Evolutionary conservation across 2,888 invertebrate species (phyloP).

Genomic region (Eugnorisma glareosa): DNA sequence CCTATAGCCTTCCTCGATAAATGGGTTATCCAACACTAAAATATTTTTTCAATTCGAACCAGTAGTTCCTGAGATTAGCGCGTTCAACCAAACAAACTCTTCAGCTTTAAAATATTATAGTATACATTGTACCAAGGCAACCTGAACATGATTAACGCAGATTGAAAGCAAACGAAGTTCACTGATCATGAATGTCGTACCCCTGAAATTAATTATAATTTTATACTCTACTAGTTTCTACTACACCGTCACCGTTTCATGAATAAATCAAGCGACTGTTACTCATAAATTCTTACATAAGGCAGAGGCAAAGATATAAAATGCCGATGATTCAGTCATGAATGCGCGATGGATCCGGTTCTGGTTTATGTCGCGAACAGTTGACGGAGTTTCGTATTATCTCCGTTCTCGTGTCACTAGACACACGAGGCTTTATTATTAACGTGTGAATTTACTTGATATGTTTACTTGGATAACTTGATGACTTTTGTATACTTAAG

Average conservation of each 20-base stretch:
- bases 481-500: not conserved
- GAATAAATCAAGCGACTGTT: conserved; percentile 12
- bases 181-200: not conserved
- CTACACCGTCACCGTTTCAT: not conserved
- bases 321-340: conserved; percentile 28
- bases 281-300: not conserved
- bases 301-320: conserved; percentile 40
- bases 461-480: conserved; percentile 22
- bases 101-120: too few relatives aligned
- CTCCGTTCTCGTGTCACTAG: conserved; percentile 28
- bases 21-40: too few relatives aligned
- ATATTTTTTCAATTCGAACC: too few relatives aligned
- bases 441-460: conserved; percentile 14
- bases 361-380: conserved; percentile 27
- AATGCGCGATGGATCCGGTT: conserved; percentile 32
- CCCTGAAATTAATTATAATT: not conserved
- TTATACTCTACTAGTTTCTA: not conserved
- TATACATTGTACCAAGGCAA: not conserved
- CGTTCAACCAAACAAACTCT: too few relatives aligned
- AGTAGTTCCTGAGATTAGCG: too few relatives aligned
- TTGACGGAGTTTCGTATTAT: conserved; percentile 27
- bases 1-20: too few relatives aligned
- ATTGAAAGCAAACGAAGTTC: not conserved
- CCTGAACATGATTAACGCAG: not conserved
- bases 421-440: conserved; percentile 14